Conservation (phyloP, 2,797 vertebrate species). For the Coreius guichenoti region DNA sequence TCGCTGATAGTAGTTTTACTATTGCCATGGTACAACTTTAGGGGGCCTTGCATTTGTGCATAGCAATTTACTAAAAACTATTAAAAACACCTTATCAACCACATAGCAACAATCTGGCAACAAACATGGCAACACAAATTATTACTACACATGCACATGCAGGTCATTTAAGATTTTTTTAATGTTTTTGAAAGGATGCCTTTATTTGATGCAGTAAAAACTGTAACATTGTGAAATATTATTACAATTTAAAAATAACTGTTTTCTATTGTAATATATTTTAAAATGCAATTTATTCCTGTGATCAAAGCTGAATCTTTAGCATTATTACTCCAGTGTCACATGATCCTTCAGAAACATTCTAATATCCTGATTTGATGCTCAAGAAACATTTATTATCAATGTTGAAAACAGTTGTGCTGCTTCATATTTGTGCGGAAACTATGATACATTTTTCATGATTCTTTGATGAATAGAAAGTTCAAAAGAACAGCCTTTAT, state of each 20-base stretch:
- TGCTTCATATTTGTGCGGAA: neutral
- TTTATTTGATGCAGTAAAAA: too few species aligned
- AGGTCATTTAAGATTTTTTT: too few species aligned
- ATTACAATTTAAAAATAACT: too few species aligned
- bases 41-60: neutral
- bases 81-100: neutral
- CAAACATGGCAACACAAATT: neutral
- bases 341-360: neutral
- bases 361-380: neutral
- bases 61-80: neutral
- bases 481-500: neutral
- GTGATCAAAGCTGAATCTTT: too few species aligned
- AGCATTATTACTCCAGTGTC: too few species aligned
- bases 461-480: neutral
- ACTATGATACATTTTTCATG: neutral
- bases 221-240: too few species aligned
- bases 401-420: neutral
- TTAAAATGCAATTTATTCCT: too few species aligned
- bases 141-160: neutral
- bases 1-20: neutral
- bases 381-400: neutral
- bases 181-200: neutral
- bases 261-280: too few species aligned
- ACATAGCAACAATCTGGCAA: neutral
- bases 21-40: neutral